phyloP scores from a whole-genome alignment of 2,113 vertebrate genomes.

The Xiphophorus couchianus region DNA sequence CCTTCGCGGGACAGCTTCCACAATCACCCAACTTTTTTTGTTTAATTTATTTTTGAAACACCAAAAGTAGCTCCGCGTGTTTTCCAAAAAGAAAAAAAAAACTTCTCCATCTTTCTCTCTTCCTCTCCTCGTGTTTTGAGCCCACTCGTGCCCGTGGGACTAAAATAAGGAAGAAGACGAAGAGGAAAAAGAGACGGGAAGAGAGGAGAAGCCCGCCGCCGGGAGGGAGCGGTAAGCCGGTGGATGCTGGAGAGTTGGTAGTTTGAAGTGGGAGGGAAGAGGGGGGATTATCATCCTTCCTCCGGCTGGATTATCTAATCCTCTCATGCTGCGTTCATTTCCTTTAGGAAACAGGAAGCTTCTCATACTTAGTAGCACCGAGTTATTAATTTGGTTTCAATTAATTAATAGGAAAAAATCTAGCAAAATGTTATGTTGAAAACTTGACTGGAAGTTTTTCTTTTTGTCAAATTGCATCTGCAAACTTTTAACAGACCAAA shows the following conservation, averaged over 20 bases:
- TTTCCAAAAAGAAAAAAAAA: not conserved
- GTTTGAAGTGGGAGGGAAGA: slow-evolving; percentile 69
- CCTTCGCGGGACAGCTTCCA: slow-evolving; percentile 67
- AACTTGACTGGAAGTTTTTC: too few species aligned
- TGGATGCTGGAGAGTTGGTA: slow-evolving; percentile 56
- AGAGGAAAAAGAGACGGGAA: slow-evolving; percentile 16
- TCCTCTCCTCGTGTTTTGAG: slow-evolving; percentile 35
- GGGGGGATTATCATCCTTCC: slow-evolving; percentile 66
- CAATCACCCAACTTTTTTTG: slow-evolving; percentile 27
- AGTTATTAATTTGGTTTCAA: too few species aligned
- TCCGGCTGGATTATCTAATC: slow-evolving; percentile 65
- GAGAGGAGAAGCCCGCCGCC: slow-evolving; percentile 43
- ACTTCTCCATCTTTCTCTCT: slow-evolving; percentile 14
- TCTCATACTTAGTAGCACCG: not conserved
- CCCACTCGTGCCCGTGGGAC: slow-evolving; percentile 67
- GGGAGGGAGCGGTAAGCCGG: slow-evolving; percentile 76
- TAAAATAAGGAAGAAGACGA: slow-evolving; percentile 46
- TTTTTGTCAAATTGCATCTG: too few species aligned
- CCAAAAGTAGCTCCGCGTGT: slow-evolving; percentile 46
- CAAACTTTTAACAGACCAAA: too few species aligned
- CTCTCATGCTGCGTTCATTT: slow-evolving; percentile 59
- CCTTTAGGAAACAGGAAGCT: slow-evolving; percentile 36
- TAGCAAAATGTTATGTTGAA: too few species aligned
- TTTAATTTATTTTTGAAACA: slow-evolving; percentile 22
- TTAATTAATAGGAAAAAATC: too few species aligned